Percentiles rank a stretch among this genome's conserved stretches.
Evolutionary conservation across 2,888 invertebrate genomes (phyloP).

Genomic region (Campoplex capitator): DNA sequence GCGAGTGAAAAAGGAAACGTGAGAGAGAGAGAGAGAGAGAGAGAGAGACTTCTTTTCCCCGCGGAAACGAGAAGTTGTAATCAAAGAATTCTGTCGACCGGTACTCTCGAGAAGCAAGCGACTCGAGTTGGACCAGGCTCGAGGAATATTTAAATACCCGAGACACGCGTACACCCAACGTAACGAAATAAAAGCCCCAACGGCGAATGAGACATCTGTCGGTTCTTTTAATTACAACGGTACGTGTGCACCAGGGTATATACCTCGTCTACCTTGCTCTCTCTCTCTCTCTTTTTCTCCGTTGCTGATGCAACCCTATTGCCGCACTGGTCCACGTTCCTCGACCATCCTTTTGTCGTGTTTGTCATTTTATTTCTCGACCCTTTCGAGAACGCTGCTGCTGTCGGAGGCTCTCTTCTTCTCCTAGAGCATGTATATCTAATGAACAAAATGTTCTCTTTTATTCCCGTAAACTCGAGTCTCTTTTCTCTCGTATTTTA

Average conservation of each 20-base stretch:
- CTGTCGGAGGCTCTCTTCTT: slow-evolving; percentile 1
- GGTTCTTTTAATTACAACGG: slow-evolving; percentile 84
- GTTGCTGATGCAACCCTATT: slow-evolving; percentile 57
- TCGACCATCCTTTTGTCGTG: slow-evolving; percentile 76
- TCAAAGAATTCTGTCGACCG: slow-evolving; percentile 58
- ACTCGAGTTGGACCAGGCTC: slow-evolving; percentile 66
- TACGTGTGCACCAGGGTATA: slow-evolving; percentile 77
- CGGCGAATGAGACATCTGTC: slow-evolving; percentile 83
- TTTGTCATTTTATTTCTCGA: slow-evolving; percentile 77
- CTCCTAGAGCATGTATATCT: not conserved
- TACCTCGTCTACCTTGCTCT: slow-evolving; percentile 22
- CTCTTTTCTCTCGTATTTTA: slow-evolving; percentile 15
- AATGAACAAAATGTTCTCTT: slow-evolving; percentile 50
- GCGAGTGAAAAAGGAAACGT: slow-evolving; percentile 28
- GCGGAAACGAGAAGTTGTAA: slow-evolving; percentile 77
- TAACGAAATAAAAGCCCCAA: slow-evolving; percentile 83
- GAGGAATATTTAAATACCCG: slow-evolving; percentile 83
- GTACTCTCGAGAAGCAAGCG: slow-evolving; percentile 57
- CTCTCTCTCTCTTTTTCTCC: slow-evolving; percentile 34
- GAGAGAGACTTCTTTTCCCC: slow-evolving; percentile 67
- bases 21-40: slow-evolving; percentile 35
- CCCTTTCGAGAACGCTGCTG: slow-evolving; percentile 28
- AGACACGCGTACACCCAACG: slow-evolving; percentile 77
- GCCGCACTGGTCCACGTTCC: slow-evolving; percentile 59
- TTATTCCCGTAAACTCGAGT: slow-evolving; percentile 32